These are phyloP conservation scores for Conus betulinus DNA, from an alignment of 1,140 invertebrate genomes.

Conservation along the genomic window DNA sequence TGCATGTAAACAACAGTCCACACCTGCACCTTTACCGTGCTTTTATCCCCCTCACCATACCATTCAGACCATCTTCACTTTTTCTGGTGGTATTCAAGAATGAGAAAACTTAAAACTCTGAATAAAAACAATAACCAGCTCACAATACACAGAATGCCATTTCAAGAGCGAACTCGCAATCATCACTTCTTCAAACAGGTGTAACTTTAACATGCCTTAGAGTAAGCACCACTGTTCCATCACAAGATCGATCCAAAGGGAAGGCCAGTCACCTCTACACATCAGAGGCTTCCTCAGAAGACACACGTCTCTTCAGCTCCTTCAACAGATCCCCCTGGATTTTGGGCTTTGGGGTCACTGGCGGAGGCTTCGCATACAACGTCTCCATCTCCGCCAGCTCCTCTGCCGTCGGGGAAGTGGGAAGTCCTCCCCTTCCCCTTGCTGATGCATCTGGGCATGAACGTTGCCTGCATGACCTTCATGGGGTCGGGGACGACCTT, in stretches of 20 bases:
- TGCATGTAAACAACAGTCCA: too few relatives aligned
- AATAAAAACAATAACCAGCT: too few relatives aligned
- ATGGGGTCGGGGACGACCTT: background rate
- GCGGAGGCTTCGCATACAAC: constrained; percentile 52
- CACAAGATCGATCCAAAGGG: background rate
- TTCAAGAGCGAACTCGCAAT: too few relatives aligned
- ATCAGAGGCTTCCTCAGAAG: constrained; percentile 41
- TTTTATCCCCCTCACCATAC: too few relatives aligned
- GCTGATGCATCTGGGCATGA: constrained; percentile 27
- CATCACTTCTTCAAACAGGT: background rate
- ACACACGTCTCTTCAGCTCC: constrained; percentile 46
- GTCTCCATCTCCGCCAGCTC: constrained; percentile 64
- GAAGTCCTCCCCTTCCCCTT: constrained; percentile 52
- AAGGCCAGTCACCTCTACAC: constrained; percentile 22
- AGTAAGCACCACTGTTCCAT: too few relatives aligned
- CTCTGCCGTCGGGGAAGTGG: constrained; percentile 63
- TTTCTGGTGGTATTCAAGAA: too few relatives aligned
- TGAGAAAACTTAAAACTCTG: too few relatives aligned
- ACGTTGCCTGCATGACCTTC: constrained; percentile 1
- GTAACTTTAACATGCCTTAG: background rate
- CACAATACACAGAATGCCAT: too few relatives aligned
- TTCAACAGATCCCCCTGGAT: constrained; percentile 42
- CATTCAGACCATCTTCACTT: too few relatives aligned
- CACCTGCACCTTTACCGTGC: too few relatives aligned
- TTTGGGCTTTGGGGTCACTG: constrained; percentile 41